Percentiles rank a stretch among this genome's conserved stretches.
phyloP scores from a whole-genome alignment of 2,113 vertebrate genomes.

The Porphyrio hochstetteri region DNA sequence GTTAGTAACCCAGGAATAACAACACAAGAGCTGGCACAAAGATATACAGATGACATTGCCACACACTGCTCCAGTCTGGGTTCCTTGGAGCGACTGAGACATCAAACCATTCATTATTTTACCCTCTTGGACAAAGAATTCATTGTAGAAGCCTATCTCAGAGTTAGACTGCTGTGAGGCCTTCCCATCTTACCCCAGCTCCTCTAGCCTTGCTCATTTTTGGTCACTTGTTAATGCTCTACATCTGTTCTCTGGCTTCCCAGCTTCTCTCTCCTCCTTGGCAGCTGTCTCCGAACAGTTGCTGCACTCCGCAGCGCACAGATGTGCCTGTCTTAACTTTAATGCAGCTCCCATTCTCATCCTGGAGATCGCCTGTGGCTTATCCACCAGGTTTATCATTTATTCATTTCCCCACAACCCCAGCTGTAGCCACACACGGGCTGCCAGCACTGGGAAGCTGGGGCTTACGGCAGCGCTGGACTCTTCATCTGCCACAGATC shows the following conservation, averaged over 20 bases:
- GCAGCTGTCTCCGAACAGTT: not conserved
- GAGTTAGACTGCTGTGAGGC: not conserved
- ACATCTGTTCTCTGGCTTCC: not conserved
- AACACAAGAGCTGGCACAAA: not conserved
- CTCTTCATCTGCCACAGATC: not conserved
- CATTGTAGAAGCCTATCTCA: not conserved
- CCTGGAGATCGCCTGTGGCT: not conserved
- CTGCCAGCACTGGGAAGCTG: not conserved
- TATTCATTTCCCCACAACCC: not conserved
- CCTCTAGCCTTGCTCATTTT: not conserved
- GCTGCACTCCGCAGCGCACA: not conserved
- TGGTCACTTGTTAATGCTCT: not conserved
- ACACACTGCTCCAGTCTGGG: not conserved
- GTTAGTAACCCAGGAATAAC: not conserved
- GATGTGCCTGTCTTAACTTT: not conserved
- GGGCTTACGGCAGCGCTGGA: not conserved
- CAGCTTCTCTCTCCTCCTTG: not conserved
- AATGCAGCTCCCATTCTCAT: not conserved
- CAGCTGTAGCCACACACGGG: not conserved
- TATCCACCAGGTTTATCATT: not conserved
- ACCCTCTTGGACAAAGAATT: not conserved
- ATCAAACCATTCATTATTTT: not conserved
- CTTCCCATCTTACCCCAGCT: not conserved
- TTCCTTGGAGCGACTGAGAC: not conserved
- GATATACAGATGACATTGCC: not conserved